Percentiles rank a stretch among this genome's conserved stretches.
phyloP scores from a whole-genome alignment of 2,888 invertebrate species.

The Morpho helenor region DNA sequence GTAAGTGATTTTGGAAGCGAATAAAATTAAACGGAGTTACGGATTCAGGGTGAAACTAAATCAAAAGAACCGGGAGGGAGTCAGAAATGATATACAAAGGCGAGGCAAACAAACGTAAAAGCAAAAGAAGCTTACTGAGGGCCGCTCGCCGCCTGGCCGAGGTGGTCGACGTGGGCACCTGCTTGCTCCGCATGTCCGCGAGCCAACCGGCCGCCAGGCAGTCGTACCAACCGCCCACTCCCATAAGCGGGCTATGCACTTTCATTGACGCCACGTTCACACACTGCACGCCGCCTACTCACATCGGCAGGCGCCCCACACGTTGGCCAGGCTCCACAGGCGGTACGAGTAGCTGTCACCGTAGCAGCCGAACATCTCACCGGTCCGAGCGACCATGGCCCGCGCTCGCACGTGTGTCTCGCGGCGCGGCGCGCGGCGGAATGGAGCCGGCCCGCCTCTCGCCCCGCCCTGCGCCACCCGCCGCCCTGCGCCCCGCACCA shows the following conservation, averaged over 20 bases:
- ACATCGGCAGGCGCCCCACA: slow-evolving; percentile 87
- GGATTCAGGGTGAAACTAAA: no score
- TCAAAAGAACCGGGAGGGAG: neutral
- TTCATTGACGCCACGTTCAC: slow-evolving; percentile 66
- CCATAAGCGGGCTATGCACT: slow-evolving; percentile 75
- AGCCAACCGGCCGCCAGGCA: slow-evolving; percentile 74
- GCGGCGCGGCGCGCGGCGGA: slow-evolving; percentile 74
- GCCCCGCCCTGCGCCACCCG: slow-evolving; percentile 41
- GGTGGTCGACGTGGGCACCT: slow-evolving; percentile 74
- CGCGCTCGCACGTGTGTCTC: slow-evolving; percentile 72
- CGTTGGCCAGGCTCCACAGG: slow-evolving; percentile 88
- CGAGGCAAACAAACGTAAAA: slow-evolving; percentile 71
- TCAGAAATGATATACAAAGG: slow-evolving; percentile 31
- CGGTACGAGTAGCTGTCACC: slow-evolving; percentile 87
- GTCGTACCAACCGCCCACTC: slow-evolving; percentile 75
- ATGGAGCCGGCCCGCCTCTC: slow-evolving; percentile 59
- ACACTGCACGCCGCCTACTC: slow-evolving; percentile 71
- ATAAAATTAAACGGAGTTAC: no score
- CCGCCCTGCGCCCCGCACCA: slow-evolving; percentile 38
- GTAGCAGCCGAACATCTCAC: slow-evolving; percentile 87
- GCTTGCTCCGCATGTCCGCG: slow-evolving; percentile 77
- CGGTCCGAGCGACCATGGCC: slow-evolving; percentile 91
- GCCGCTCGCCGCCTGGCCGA: slow-evolving; percentile 77
- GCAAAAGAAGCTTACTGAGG: slow-evolving; percentile 76
- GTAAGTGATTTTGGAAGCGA: no score